Evolutionary conservation across 92 coral and sea anemone genomes (phyloP), one percentile per base, ranked within the genome.

Genomic region (Actinernus sp.): DNA sequence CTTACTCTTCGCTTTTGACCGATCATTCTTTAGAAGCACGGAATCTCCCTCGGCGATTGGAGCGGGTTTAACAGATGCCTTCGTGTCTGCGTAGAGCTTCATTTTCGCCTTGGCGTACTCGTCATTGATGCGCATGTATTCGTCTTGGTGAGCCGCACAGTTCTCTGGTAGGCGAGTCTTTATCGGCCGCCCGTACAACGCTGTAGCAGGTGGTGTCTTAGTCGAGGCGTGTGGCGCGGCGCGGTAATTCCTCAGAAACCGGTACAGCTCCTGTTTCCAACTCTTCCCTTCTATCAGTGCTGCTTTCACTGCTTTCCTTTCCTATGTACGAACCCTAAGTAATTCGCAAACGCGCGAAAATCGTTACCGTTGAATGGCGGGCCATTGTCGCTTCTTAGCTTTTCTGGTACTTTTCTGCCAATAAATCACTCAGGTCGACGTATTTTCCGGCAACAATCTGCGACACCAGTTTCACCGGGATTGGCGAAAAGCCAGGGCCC

Each of bases 51-150:
- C n/a, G n/a, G n/a, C n/a, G n/a, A n/a, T n/a, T n/a, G n/a, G n/a
- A n/a, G n/a, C n/a, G n/a, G n/a, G n/a, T n/a, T n/a, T n/a, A n/a
- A n/a, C n/a, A n/a, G n/a, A n/a, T n/a, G n/a, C n/a, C n/a, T n/a
- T n/a, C n/a, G n/a, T n/a, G 65, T 85, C 87, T 17, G 78, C 78
- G 74, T 85, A 52, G 10, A 10, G 13, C 46, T 83, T 83, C 84
- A 76, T 76, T 32, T 68, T 69, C 2, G 36, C 51, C 27, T 84
- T 84, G 12, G 82, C 81, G 13, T 34, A 14, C 11, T 46, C 41
- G 41, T 84, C 90, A 2, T 46, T 45, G 11, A 36, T 25, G 24
- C 49, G 58, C 28, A 84, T 62, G 26, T 55, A 47, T 16, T 55
- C 33, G 57, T 69, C 65, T 24, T 49, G 24, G 48, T 19, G 19